Percentiles rank a stretch among this genome's conserved stretches.
phyloP scores from a whole-genome alignment of 2,113 vertebrate species.

The Podarcis cretensis region DNA sequence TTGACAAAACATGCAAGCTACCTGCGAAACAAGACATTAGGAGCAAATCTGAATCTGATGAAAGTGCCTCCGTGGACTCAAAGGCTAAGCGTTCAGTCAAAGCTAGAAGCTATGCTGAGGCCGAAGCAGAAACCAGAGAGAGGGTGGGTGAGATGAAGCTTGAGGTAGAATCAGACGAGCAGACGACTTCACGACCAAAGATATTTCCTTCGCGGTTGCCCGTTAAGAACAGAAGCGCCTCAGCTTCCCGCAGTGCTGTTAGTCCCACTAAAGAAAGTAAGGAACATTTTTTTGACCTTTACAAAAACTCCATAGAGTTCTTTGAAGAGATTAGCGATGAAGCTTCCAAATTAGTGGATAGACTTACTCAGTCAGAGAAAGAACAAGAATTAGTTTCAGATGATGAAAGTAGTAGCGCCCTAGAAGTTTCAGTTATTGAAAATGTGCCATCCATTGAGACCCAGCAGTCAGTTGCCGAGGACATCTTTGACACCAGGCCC shows the following conservation, averaged over 20 bases:
- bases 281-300: conserved; percentile 83
- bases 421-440: conserved; percentile 94
- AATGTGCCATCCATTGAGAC: conserved; percentile 87
- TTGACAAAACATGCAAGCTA: conserved; percentile 67
- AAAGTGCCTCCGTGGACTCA: conserved; percentile 76
- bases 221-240: conserved; percentile 83
- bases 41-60: conserved; percentile 92
- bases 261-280: conserved; percentile 84
- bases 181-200: conserved; percentile 79
- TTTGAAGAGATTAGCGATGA: conserved; percentile 96
- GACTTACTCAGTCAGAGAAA: conserved; percentile 89
- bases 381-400: conserved; percentile 90
- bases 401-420: conserved; percentile 93
- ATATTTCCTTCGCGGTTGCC: conserved; percentile 89
- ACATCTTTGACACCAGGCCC: conserved; percentile 96
- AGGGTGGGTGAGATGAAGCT: conserved; percentile 71
- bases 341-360: conserved; percentile 93
- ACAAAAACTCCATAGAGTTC: conserved; percentile 90
- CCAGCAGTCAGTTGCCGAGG: conserved; percentile 90
- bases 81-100: conserved; percentile 81
- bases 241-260: conserved; percentile 64
- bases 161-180: conserved; percentile 84
- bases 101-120: conserved; percentile 87
- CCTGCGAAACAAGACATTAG: conserved; percentile 79
- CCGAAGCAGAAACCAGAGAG: conserved; percentile 79